Base-by-base conservation (phyloP, 2,113 vertebrate species). In the Myodes glareolus region DNA sequence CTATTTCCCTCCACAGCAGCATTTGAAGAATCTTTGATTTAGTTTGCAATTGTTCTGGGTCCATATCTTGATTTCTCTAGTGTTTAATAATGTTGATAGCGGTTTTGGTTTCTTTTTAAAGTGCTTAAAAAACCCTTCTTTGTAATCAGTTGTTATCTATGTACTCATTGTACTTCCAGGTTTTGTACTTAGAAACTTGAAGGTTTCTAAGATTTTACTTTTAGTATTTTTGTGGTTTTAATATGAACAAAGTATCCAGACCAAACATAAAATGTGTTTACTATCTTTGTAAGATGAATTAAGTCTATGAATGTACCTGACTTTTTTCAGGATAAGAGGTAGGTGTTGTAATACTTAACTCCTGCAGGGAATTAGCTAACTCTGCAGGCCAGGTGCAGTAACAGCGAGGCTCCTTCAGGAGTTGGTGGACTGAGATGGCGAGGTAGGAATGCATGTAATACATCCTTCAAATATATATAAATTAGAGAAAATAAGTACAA, bases 221-320 rank as follows among this genome's bases (percentile, higher is more conserved):
- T 70, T 36, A 88, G 65, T 86, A 91, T 61, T 84, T 95, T 78
- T 95, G 95, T 85, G 86, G 95, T 92, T 94, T 94, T 65, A 87
- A 21, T 84, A 84, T 42, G 92, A 96, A 94, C 76, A 73, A 95
- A 93, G 61, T 76, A 73, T 27, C 9, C 13, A n/a, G 65, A 29
- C 92, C 73, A 92, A 63, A 94, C 61, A 50, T 0, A 10, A 55
- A 45, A 88, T 16, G 33, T 87, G 68, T 25, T 92, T 95, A 68
- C 87, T 97, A 21, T 88, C 75, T n/a, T 84, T 50, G 13, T 75
- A 67, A 95, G 88, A 88, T 67, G 42, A 92, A 47, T 12, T 72
- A 93, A 78, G 25, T 95, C 29, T 88, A 88, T 70, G 77, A 68
- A 80, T 94, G 9, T 76, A 81, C 86, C 58, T 90, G 67, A 27